Evolutionary conservation across 2,797 vertebrate genomes (phyloP).

Genomic region (Capromys pilorides): DNA sequence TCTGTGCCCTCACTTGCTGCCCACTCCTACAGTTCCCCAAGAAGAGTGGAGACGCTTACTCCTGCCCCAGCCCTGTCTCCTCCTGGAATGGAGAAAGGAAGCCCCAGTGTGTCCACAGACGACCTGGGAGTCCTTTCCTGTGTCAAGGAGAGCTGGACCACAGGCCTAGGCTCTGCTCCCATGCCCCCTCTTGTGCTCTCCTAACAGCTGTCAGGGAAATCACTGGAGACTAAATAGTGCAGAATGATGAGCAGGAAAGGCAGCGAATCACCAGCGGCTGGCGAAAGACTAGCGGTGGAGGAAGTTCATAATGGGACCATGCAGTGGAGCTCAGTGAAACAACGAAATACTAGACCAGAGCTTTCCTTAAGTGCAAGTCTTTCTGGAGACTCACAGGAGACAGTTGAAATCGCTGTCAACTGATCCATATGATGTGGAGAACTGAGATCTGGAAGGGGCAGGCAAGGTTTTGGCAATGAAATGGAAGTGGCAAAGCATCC

Average conservation of each 20-base stretch:
- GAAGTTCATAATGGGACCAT: constrained; percentile 31
- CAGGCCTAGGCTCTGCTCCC: not conserved
- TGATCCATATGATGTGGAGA: not conserved
- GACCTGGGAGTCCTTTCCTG: constrained; percentile 49
- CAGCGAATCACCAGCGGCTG: constrained; percentile 41
- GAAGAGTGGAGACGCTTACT: not conserved
- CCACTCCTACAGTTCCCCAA: not conserved
- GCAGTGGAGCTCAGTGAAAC: not conserved
- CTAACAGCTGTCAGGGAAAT: constrained; percentile 55
- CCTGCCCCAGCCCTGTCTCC: constrained; percentile 34
- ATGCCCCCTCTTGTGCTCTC: not conserved
- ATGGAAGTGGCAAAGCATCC: not conserved
- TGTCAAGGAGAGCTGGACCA: constrained; percentile 31
- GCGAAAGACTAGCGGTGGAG: constrained; percentile 14
- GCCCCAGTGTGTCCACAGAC: constrained; percentile 34
- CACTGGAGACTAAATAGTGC: constrained; percentile 6
- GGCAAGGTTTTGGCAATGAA: constrained; percentile 24
- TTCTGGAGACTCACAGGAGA: constrained; percentile 40
- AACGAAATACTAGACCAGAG: not conserved
- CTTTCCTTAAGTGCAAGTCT: constrained; percentile 5
- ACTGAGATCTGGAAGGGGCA: not conserved
- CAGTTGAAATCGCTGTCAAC: not conserved
- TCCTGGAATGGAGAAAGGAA: constrained; percentile 53
- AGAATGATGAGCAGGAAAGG: not conserved
- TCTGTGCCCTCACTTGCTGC: not conserved